phyloP scores from a whole-genome alignment of 2,797 vertebrate genomes.

The Gymnodraco acuticeps region DNA sequence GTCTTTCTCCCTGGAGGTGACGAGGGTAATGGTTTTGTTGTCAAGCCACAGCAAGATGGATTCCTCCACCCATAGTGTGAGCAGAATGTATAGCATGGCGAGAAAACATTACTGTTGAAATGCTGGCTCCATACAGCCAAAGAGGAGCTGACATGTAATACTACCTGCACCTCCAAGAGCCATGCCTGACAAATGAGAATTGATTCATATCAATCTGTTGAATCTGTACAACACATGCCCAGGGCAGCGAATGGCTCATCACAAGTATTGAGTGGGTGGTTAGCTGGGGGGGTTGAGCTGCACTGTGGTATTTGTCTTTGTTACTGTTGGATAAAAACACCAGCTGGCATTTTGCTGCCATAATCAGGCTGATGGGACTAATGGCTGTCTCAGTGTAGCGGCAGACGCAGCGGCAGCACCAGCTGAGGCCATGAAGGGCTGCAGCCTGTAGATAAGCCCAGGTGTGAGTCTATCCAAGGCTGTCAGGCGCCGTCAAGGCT shows the following conservation, averaged over 20 bases:
- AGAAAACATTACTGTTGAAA: conserved; percentile 58
- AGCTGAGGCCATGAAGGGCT: conserved; percentile 70
- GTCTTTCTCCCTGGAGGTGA: conserved; percentile 75
- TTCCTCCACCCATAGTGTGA: conserved; percentile 69
- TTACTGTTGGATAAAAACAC: conserved; percentile 78
- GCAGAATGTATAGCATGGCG: conserved; percentile 68
- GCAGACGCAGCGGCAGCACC: conserved; percentile 62
- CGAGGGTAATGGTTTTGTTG: conserved; percentile 80
- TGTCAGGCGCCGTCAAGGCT: conserved; percentile 64
- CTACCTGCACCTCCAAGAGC: conserved; percentile 48
- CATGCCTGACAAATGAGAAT: conserved; percentile 68
- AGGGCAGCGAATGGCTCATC: conserved; percentile 64
- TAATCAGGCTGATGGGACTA: conserved; percentile 79
- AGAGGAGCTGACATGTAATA: conserved; percentile 63
- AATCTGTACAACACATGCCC: conserved; percentile 73
- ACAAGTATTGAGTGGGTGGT: conserved; percentile 73
- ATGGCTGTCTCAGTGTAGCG: conserved; percentile 57
- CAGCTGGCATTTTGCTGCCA: conserved; percentile 80
- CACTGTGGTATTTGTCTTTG: conserved; percentile 77
- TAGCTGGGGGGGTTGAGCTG: conserved; percentile 65
- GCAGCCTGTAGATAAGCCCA: conserved; percentile 72
- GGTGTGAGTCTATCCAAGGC: conserved; percentile 73
- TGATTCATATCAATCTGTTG: conserved; percentile 78
- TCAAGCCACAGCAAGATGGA: conserved; percentile 75
- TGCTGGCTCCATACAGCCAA: conserved; percentile 51